Percentiles rank a stretch among this genome's conserved stretches.
Evolutionary conservation across 2,888 invertebrate genomes (phyloP).

Genomic region (Hypsopygia costalis): DNA sequence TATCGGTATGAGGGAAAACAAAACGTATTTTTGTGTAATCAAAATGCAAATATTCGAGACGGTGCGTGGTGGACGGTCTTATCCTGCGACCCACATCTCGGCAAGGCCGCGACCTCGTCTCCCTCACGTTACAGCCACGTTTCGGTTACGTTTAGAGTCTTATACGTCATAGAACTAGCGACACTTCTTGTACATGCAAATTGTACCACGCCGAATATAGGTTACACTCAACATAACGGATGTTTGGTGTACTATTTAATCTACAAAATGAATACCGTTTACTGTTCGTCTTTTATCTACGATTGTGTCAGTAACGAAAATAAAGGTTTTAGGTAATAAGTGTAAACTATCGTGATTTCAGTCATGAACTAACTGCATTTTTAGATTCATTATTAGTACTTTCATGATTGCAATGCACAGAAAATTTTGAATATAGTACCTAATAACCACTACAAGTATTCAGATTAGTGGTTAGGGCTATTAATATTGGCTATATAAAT

Average conservation of each 20-base stretch:
- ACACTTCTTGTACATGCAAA: slow-evolving; percentile 4
- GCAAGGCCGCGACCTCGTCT: slow-evolving; percentile 66
- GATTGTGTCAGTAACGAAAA: no score
- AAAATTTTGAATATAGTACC: no score
- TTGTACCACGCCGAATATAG: background rate
- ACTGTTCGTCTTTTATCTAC: no score
- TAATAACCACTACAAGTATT: no score
- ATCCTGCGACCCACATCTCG: slow-evolving; percentile 74
- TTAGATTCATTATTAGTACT: no score
- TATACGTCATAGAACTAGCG: slow-evolving; percentile 6
- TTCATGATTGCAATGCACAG: background rate
- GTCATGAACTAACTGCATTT: background rate
- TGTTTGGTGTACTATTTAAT: no score
- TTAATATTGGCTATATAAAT: no score
- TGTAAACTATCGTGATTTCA: no score
- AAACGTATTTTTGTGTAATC: slow-evolving; percentile 52
- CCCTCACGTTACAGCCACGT: slow-evolving; percentile 2
- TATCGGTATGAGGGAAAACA: slow-evolving; percentile 48
- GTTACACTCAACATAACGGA: no score
- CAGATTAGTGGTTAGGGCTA: no score
- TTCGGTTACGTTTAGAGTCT: slow-evolving; percentile 2
- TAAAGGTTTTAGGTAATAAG: no score
- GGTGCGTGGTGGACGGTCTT: slow-evolving; percentile 48
- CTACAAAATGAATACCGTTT: no score
- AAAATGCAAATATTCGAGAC: slow-evolving; percentile 64